These are phyloP conservation scores for Clarias pachynema DNA, from an alignment of 2,797 vertebrate genomes.

Conservation along the genomic window DNA sequence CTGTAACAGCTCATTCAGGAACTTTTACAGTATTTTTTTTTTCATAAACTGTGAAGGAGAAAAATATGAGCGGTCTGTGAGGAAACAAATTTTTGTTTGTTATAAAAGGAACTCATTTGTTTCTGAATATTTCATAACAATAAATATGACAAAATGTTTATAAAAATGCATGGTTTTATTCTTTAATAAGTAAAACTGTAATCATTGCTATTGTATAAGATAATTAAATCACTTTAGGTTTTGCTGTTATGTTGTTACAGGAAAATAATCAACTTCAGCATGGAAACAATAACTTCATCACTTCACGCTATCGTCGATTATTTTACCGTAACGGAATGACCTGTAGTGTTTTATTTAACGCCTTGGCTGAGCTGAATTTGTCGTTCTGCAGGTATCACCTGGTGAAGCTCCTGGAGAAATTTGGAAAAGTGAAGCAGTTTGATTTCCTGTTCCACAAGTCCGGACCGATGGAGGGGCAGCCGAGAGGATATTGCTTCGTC, in stretches of 20 bases:
- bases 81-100: background rate
- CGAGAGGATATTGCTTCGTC: constrained; percentile 96
- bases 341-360: background rate
- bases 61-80: background rate
- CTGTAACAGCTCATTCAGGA: background rate
- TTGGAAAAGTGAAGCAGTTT: constrained; percentile 96
- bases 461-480: constrained; percentile 96
- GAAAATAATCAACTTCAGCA: background rate
- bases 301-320: background rate
- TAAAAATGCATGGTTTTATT: background rate
- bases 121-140: background rate
- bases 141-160: background rate
- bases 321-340: background rate
- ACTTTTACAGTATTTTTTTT: background rate
- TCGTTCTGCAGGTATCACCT: constrained; percentile 85
- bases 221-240: background rate
- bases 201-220: background rate
- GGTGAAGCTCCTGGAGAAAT: constrained; percentile 94
- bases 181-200: background rate
- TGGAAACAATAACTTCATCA: background rate
- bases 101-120: background rate
- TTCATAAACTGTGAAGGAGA: background rate
- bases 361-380: background rate
- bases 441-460: constrained; percentile 99
- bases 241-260: background rate